These are phyloP conservation scores for Pygoscelis antarcticus DNA, from an alignment of 2,113 vertebrate species.

Conservation along the genomic window DNA sequence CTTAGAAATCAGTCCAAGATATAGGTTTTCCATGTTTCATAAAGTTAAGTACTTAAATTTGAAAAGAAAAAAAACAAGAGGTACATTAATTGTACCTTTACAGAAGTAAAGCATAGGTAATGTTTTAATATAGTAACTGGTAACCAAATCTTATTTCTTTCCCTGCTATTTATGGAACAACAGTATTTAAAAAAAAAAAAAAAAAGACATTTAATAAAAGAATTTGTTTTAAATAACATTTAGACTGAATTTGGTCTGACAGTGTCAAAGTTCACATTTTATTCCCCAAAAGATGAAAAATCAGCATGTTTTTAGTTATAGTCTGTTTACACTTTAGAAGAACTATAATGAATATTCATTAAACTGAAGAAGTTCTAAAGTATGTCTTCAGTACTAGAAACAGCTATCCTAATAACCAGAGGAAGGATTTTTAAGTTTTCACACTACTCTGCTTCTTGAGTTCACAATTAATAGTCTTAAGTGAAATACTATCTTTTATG, in stretches of 20 bases:
- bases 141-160: neutral
- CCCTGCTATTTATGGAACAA: neutral
- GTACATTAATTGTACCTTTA: neutral
- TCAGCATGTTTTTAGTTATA: neutral
- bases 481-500: neutral
- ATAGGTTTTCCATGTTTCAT: neutral
- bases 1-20: neutral
- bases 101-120: neutral
- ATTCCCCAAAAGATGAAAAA: neutral
- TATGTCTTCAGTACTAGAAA: neutral
- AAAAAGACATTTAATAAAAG: neutral
- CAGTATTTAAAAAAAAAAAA: neutral
- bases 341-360: neutral
- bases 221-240: neutral
- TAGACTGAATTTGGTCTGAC: neutral
- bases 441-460: neutral
- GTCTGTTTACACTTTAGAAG: neutral
- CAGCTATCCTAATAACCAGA: neutral
- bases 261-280: neutral
- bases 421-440: neutral
- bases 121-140: neutral
- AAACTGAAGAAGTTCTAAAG: neutral
- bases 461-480: neutral
- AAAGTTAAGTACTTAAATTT: neutral
- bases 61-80: neutral